These are phyloP conservation scores for Drosophila sulfurigaster DNA, from an alignment of 1,140 invertebrate genomes.

Conservation along the genomic window DNA sequence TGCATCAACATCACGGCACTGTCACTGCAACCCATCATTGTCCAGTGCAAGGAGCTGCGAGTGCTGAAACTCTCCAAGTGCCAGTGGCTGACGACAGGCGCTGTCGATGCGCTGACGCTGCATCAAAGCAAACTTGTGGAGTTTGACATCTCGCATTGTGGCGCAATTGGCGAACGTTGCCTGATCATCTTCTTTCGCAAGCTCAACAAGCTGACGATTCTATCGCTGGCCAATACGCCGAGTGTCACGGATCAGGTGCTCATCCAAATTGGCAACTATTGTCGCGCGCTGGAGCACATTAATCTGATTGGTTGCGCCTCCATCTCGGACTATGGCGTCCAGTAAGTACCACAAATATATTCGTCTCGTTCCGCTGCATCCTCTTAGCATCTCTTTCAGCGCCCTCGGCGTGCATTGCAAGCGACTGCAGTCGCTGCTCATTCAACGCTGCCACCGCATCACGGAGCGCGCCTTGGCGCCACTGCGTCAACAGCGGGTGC, in stretches of 20 bases:
- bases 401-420: slow-evolving; percentile 85
- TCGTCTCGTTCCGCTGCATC: slow-evolving; percentile 30
- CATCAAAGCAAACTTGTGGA: slow-evolving; percentile 86
- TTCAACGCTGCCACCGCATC: slow-evolving; percentile 86
- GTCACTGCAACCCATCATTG: slow-evolving; percentile 86
- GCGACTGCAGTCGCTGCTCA: slow-evolving; percentile 85
- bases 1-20: slow-evolving; percentile 86
- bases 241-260: slow-evolving; percentile 86
- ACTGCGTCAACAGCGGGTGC: slow-evolving; percentile 84
- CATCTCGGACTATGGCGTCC: slow-evolving; percentile 87
- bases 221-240: slow-evolving; percentile 86
- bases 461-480: slow-evolving; percentile 86
- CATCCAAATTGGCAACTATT: slow-evolving; percentile 86
- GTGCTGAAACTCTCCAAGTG: slow-evolving; percentile 86
- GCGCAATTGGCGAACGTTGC: slow-evolving; percentile 86
- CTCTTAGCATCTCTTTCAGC: slow-evolving; percentile 79
- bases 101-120: slow-evolving; percentile 86
- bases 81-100: slow-evolving; percentile 86
- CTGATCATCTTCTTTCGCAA: slow-evolving; percentile 87
- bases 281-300: slow-evolving; percentile 85
- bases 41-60: slow-evolving; percentile 86
- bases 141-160: slow-evolving; percentile 86
- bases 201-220: slow-evolving; percentile 85
- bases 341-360: slow-evolving; percentile 77
- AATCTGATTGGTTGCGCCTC: slow-evolving; percentile 86